A percentile compares a stretch with the other conserved stretches of the same genome.
These are phyloP conservation scores for Ridgeia piscesae DNA, from an alignment of 1,140 invertebrate species.

Conservation along the genomic window DNA sequence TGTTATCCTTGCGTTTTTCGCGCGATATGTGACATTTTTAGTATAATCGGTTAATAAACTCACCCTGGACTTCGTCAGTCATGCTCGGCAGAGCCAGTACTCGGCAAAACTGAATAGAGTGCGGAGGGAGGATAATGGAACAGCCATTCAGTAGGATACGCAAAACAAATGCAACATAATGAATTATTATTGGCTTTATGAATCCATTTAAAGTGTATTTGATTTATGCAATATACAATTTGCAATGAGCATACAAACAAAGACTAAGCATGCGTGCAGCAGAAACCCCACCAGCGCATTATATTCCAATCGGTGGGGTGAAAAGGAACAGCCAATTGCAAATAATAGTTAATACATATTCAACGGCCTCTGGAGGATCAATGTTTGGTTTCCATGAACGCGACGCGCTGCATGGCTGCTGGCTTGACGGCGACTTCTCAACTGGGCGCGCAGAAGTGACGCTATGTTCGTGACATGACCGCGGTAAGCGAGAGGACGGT, in stretches of 20 bases:
- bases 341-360: slow-evolving; percentile 30
- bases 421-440: neutral
- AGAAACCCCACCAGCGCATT: neutral
- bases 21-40: neutral
- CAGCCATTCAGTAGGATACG: neutral
- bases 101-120: neutral
- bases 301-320: neutral
- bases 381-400: slow-evolving; percentile 25
- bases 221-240: neutral
- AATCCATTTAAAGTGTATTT: neutral
- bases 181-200: neutral
- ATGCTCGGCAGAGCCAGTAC: neutral
- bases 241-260: neutral
- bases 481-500: neutral
- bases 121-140: slow-evolving; percentile 19
- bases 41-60: slow-evolving; percentile 24
- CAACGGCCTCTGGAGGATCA: neutral
- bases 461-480: neutral
- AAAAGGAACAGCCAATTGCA: slow-evolving; percentile 22
- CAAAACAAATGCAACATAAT: neutral
- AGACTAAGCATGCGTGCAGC: neutral
- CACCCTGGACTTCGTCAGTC: slow-evolving; percentile 5
- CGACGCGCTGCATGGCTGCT: neutral
- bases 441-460: neutral
- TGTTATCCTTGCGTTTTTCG: neutral